Conservation (phyloP, 2,113 vertebrate genomes). For the Hypanus sabinus region DNA sequence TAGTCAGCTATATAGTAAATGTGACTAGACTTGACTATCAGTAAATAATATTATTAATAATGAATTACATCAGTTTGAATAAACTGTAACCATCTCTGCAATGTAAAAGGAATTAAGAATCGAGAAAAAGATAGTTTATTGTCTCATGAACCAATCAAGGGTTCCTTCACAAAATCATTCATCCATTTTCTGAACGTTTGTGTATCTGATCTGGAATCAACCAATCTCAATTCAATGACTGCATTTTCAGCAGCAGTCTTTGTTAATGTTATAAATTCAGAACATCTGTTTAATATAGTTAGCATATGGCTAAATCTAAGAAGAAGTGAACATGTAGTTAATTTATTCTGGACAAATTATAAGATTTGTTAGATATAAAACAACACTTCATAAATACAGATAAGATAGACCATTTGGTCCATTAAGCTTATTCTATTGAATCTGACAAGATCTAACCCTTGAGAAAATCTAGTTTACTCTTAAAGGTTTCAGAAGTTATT, state of each 20-base stretch:
- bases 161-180: neutral
- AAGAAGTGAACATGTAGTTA: neutral
- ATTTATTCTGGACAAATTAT: neutral
- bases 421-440: neutral
- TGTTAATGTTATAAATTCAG: neutral
- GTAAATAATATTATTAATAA: neutral
- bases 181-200: neutral
- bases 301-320: neutral
- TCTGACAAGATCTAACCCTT: neutral
- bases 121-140: neutral
- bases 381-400: neutral
- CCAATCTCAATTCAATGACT: neutral
- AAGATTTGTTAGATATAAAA: neutral
- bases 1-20: too few species aligned
- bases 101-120: constrained; percentile 8
- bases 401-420: neutral
- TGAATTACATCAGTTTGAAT: constrained; percentile 1
- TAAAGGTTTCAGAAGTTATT: neutral
- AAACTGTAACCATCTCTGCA: neutral
- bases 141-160: neutral
- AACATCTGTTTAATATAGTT: neutral
- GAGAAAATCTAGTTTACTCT: neutral
- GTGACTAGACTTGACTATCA: too few species aligned
- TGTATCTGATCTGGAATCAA: neutral
- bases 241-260: neutral